Base-by-base conservation (phyloP, 2,888 invertebrate species). In the Suillia variegata region DNA sequence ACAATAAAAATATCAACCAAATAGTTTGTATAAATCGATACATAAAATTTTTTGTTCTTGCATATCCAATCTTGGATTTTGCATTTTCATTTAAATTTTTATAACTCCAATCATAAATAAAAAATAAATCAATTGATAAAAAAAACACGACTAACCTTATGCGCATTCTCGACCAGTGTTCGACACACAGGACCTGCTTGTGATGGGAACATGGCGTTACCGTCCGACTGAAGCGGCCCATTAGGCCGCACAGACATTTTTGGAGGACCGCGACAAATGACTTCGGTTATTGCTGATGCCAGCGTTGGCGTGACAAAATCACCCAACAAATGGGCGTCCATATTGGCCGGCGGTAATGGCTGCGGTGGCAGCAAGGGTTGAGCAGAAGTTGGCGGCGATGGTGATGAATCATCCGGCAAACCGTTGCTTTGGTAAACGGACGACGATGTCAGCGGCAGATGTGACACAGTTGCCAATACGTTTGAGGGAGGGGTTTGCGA, bases 141-240 rank as follows among this genome's bases (percentile, higher is more conserved):
- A n/a, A n/a, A n/a, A n/a, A n/a, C n/a, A n/a, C n/a, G n/a, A n/a
- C n/a, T 70, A 71, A 87, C 88, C 85, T 87, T 88, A 63, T 84
- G 84, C 2, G 88, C 85, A 71, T 85, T 85, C 66, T 86, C 85
- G 70, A 86, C 85, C 31, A 88, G 81, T 63, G 84, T 85, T 48
- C 84, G 84, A 2, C 85, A 84, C 55, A 86, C 77, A 0, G 87
- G 86, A 0, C 88, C 88, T 1, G 86, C 85, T 17, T 84, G 79
- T 31, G 85, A 82, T 1, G 86, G 85, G 56, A 83, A 70, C 62
- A 84, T 83, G 47, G 84, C 68, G n/a, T 68, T 69, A 12, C 83
- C 83, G 53, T 78, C 74, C 0, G 80, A 79, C 56, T 80, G 82
- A 17, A 85, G 68, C 3, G 84, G 81, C 10, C 84, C 84, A 2